phyloP scores from a whole-genome alignment of 2,113 vertebrate species.

The Copsychus sechellarum region DNA sequence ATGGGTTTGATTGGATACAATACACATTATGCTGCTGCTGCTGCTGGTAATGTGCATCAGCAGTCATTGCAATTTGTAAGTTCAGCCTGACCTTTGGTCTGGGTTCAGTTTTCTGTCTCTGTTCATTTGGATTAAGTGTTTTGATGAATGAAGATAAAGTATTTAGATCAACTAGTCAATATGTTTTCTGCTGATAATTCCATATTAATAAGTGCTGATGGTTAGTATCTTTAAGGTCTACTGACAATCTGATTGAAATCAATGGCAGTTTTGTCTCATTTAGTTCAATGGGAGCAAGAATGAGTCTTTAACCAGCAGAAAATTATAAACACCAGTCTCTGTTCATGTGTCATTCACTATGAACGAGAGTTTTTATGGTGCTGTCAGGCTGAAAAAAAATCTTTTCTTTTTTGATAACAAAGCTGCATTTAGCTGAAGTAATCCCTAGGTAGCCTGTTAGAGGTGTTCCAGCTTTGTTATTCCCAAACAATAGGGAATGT shows the following conservation, averaged over 20 bases:
- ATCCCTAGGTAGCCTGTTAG: constrained; percentile 60
- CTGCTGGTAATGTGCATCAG: background rate
- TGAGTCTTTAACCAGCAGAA: constrained; percentile 48
- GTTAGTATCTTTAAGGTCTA: constrained; percentile 39
- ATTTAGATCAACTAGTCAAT: constrained; percentile 53
- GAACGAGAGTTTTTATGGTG: constrained; percentile 33
- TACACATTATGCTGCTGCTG: background rate
- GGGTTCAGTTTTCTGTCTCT: constrained; percentile 46
- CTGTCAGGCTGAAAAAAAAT: constrained; percentile 50
- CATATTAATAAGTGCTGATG: constrained; percentile 54
- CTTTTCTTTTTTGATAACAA: constrained; percentile 38
- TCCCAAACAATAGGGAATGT: constrained; percentile 13
- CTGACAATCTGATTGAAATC: constrained; percentile 51
- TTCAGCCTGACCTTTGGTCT: constrained; percentile 39
- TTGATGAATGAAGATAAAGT: constrained; percentile 58
- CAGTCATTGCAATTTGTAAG: constrained; percentile 35
- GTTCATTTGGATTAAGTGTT: constrained; percentile 36
- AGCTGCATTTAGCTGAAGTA: constrained; percentile 38
- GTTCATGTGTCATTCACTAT: constrained; percentile 36
- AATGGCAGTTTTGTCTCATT: constrained; percentile 59
- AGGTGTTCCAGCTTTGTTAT: constrained; percentile 61
- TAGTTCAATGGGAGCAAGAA: constrained; percentile 38
- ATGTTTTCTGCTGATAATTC: constrained; percentile 59
- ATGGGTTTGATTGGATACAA: background rate
- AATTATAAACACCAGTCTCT: constrained; percentile 30